Evolutionary conservation across 2,113 vertebrate genomes (phyloP), one percentile per base, ranked within the genome.

Genomic region (Urocolius indicus): DNA sequence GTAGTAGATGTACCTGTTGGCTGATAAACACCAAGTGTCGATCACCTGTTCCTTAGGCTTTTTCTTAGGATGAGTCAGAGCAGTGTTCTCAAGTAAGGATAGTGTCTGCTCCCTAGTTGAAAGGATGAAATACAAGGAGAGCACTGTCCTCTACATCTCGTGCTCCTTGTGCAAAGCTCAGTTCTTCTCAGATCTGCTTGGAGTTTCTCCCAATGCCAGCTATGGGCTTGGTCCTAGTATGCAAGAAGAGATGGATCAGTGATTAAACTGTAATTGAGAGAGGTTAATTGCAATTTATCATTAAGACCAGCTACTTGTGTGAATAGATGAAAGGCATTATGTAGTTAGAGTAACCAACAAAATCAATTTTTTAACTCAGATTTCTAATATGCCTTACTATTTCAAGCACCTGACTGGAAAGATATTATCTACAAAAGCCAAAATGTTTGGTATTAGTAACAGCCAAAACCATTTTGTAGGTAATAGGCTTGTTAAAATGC

Each of bases 101-200:
- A 46, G 49, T 11, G 14, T 26, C 63, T 71, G 36, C 67, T 73
- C 54, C 61, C 52, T 22, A 54, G 24, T 45, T 11, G 48, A 66
- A 59, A 66, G 45, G 57, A 76, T 52, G 49, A 76, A 19, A n/a
- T 29, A 21, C 9, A n/a, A 18, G 12, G 18, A 82, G 20, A 46
- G 2, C 30, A 54, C 48, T 0, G 0, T 62, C 43, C 1, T 2
- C 23, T 38, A 23, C 19, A 32, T n/a, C 41, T 49, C 38, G 11
- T 61, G 22, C 15, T 76, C 32, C 58, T 88, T 48, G 27, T 3
- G 5, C 46, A 80, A 94, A 91, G 6, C 19, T 32, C 6, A 72
- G 5, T 65, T 51, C 38, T 72, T 15, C 72, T 76, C 6, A 72
- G 5, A 68, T 51, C 38, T 72, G 16, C 72, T 76, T 36, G 32